Evolutionary conservation across 2,888 invertebrate species (phyloP), one percentile per base, ranked within the genome.

Genomic region (Pristionchus arcanus): DNA sequence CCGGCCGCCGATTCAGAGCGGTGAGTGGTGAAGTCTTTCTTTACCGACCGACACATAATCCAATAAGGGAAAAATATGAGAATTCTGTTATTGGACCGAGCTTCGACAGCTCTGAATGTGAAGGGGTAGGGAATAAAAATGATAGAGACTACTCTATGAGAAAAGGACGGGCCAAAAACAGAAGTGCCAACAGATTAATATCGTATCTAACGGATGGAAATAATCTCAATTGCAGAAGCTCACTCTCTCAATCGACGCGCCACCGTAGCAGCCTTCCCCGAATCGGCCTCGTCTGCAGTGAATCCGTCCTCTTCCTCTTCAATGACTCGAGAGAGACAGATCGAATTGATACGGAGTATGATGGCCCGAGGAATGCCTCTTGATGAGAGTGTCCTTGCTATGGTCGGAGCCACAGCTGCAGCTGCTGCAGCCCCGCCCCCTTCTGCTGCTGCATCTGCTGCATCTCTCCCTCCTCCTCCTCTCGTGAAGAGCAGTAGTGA

Each of bases 181-280:
- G n/a, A n/a, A n/a, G n/a, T n/a, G n/a, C n/a, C n/a, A n/a, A n/a
- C n/a, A n/a, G n/a, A n/a, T n/a, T n/a, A n/a, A 9, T 42, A 42
- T 42, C 42, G 42, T 42, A 42, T 42, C 42, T 9, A 9, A 42
- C 42, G 42, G 19, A 37, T 42, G 37, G 25, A 42, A 3, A 37
- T 37, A 42, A 7, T 28, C 1, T 16, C 9, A 1, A 28, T 59
- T 84, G 4, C 84, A 84, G 84, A 55, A 0, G 21, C 25, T 21
- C 84, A 55, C 59, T 31, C 55, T 2, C 59, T 84, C 37, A 71
- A 53, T n/a, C 74, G 88, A 19, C 88, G 88, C 3, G 53, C 88
- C 21, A 88, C 77, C 21, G 59, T 55, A 7, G 74, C 88, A 13
- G 31, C 49, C 68, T 55, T 87, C 25, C 84, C 84, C 19, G 59